Evolutionary conservation across 35 echinoderm and acorn worm genomes (phyloP), one percentile per base, ranked within the genome.

Genomic region (Chiridota heheva): DNA sequence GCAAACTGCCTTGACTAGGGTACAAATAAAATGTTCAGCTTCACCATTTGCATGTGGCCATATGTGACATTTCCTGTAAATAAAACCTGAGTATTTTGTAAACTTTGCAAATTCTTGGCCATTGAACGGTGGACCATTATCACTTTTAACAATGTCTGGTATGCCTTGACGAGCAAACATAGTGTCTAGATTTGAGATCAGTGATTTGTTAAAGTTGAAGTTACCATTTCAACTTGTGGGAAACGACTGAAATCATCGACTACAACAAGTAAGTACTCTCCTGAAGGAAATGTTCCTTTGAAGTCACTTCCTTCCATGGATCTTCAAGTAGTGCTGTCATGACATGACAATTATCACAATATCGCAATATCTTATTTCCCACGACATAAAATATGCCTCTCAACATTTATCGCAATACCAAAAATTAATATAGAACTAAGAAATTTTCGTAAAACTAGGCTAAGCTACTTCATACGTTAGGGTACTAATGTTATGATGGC

Each of bases 191-290:
- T 87, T 60, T 39, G 69, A 78, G 7, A 87, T 92, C 4, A 72
- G 28, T 40, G 84, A 68, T 77, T 58, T 87, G 69, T 77, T 63
- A 82, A 83, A 24, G 86, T 83, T 1, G 91, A 81, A 4, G 32
- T 51, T 15, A 89, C 44, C n/a, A 89, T 30, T 63, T 84, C 42
- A 1, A 82, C 81, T 84, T 89, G 86, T 38, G 86, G 91, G 63
- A 63, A 95, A 36, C 86, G 22, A 47, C 47, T 84, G 72, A 89
- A 95, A 24, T 79, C 73, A 64, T 93, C 85, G 32, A 77, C 18
- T 1, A 88, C 80, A 3, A 93, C 79, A 25, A 93, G 49, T 6
- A 88, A 56, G 63, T 93, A 93, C 27, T 88, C 84, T 44, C 85
- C 84, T 78, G n/a, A n/a, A n/a, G n/a, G n/a, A n/a, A n/a, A n/a